Evolutionary conservation across 2,797 vertebrate genomes (phyloP).

Genomic region (Sebastes itinus): DNA sequence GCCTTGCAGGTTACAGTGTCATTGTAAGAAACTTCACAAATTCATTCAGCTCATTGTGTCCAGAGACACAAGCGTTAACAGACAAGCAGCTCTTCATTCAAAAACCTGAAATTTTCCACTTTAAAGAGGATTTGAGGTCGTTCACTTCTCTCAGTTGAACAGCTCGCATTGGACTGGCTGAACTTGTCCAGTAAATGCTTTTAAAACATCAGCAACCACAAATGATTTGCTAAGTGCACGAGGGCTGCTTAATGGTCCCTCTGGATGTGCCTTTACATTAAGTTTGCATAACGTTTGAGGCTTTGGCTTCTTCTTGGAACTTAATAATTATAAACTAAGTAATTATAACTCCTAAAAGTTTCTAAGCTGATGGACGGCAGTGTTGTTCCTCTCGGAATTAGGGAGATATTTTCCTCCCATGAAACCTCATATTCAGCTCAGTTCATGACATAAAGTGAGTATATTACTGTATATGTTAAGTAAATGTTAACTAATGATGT

Average conservation of each 20-base stretch:
- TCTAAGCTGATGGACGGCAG: neutral
- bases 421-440: constrained; percentile 2
- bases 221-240: constrained; percentile 53
- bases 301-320: constrained; percentile 7
- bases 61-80: neutral
- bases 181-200: constrained; percentile 50
- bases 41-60: constrained; percentile 7
- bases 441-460: neutral
- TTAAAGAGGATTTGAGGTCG: constrained; percentile 6
- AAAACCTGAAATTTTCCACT: neutral
- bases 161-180: neutral
- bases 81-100: constrained; percentile 9
- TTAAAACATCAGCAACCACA: constrained; percentile 49
- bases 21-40: neutral
- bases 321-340: neutral
- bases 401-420: neutral
- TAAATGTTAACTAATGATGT: constrained; percentile 3
- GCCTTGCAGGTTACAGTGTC: constrained; percentile 4
- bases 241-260: constrained; percentile 27
- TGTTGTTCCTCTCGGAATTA: neutral
- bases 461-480: neutral
- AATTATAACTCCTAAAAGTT: neutral
- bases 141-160: constrained; percentile 14
- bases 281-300: constrained; percentile 2
- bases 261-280: constrained; percentile 32